Conservation (phyloP, 2,888 invertebrate species). For the Cabera pusaria region DNA sequence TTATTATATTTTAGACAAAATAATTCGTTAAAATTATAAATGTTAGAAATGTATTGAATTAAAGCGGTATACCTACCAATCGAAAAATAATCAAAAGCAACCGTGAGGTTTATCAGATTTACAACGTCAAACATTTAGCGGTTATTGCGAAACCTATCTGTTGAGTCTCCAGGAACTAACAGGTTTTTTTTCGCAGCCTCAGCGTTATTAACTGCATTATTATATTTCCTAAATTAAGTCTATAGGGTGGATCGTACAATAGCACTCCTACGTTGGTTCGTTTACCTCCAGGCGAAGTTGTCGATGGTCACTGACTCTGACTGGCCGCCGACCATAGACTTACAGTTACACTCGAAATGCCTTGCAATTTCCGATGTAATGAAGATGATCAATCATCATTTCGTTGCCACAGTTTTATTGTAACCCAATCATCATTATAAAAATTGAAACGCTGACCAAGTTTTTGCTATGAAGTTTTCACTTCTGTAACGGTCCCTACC, state of each 20-base stretch:
- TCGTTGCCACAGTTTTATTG: conserved; percentile 22
- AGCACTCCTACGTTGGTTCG: conserved; percentile 21
- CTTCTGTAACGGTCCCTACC: too few relatives aligned
- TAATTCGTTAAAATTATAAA: too few relatives aligned
- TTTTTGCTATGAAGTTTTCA: conserved; percentile 16
- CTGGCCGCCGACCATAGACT: conserved; percentile 7
- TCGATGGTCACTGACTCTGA: conserved; percentile 13
- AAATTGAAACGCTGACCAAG: conserved; percentile 14
- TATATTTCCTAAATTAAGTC: conserved; percentile 2
- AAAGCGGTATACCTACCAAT: too few relatives aligned
- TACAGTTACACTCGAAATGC: conserved; percentile 16
- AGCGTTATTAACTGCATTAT: too few relatives aligned
- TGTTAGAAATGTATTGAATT: too few relatives aligned
- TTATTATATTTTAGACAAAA: too few relatives aligned
- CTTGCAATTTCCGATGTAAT: conserved; percentile 26
- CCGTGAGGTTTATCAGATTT: too few relatives aligned
- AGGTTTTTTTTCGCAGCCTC: too few relatives aligned
- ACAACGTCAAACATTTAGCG: too few relatives aligned
- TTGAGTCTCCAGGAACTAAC: too few relatives aligned
- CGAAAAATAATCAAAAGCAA: too few relatives aligned
- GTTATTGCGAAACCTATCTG: too few relatives aligned
- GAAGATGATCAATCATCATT: conserved; percentile 49
- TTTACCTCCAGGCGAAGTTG: conserved; percentile 13
- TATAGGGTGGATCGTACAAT: conserved; percentile 9
- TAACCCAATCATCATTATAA: conserved; percentile 28